Percentiles rank a stretch among this genome's conserved stretches.
Evolutionary conservation across 1,140 invertebrate species (phyloP).

Genomic region (Tenebrio molitor): DNA sequence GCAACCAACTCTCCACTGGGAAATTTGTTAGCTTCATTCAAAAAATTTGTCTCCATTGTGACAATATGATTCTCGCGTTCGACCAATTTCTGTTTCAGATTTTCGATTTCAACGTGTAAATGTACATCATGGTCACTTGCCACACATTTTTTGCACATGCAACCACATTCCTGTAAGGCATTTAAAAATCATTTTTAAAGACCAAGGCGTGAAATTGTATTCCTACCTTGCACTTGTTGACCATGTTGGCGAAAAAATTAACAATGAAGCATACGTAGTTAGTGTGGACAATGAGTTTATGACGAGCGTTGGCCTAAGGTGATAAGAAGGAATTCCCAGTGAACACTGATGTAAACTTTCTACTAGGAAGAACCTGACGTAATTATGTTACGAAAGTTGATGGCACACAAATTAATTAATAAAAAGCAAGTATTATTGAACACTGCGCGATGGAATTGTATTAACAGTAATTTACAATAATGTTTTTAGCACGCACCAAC

Average conservation of each 20-base stretch:
- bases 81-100: constrained; percentile 82
- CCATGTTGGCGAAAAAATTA: neutral
- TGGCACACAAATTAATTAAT: no score
- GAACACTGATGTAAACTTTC: no score
- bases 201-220: no score
- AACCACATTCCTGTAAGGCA: constrained; percentile 71
- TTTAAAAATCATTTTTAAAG: no score
- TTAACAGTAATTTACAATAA: no score
- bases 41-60: constrained; percentile 87
- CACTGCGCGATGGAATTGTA: no score
- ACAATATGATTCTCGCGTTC: constrained; percentile 88
- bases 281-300: neutral
- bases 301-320: no score
- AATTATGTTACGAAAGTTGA: no score
- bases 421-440: no score
- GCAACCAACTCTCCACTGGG: constrained; percentile 81
- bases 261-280: neutral
- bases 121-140: constrained; percentile 73
- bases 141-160: constrained; percentile 69
- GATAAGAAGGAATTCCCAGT: neutral
- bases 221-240: neutral
- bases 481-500: no score
- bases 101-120: constrained; percentile 89
- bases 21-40: constrained; percentile 83
- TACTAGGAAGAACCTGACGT: no score